phyloP scores from a whole-genome alignment of 2,888 invertebrate genomes.

The Callyntrura guangdongensis region DNA sequence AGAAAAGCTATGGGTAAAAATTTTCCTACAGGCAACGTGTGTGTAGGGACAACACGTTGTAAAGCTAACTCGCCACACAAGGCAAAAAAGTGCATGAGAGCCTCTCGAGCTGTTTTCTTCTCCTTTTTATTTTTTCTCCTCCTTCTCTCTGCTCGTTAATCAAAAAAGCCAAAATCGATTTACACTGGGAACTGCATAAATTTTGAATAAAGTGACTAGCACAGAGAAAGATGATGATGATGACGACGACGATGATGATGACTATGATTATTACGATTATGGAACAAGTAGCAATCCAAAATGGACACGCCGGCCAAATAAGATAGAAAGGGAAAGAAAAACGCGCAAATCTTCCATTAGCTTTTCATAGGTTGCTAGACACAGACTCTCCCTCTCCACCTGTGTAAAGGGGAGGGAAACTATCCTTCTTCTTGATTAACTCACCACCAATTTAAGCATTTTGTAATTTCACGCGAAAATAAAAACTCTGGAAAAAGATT shows the following conservation, averaged over 20 bases:
- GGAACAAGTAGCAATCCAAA: not conserved
- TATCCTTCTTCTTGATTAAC: not conserved
- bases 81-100: too few relatives aligned
- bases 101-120: too few relatives aligned
- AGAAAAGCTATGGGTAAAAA: too few relatives aligned
- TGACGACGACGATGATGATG: too few relatives aligned
- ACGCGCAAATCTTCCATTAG: too few relatives aligned
- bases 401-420: not conserved
- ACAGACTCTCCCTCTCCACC: not conserved
- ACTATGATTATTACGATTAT: too few relatives aligned
- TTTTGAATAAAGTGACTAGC: conserved; percentile 81
- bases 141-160: conserved; percentile 77
- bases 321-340: too few relatives aligned
- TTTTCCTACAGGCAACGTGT: too few relatives aligned
- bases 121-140: conserved; percentile 30
- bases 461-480: not conserved
- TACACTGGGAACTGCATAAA: conserved; percentile 79
- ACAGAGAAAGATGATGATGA: too few relatives aligned
- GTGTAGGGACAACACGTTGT: too few relatives aligned
- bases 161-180: conserved; percentile 81
- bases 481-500: not conserved
- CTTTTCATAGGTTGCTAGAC: too few relatives aligned
- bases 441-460: not conserved
- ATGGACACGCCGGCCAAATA: conserved; percentile 10
- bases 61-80: too few relatives aligned